Percentiles rank a stretch among this genome's conserved stretches.
phyloP scores from a whole-genome alignment of 2,888 invertebrate species.

The Synergus umbraculus region DNA sequence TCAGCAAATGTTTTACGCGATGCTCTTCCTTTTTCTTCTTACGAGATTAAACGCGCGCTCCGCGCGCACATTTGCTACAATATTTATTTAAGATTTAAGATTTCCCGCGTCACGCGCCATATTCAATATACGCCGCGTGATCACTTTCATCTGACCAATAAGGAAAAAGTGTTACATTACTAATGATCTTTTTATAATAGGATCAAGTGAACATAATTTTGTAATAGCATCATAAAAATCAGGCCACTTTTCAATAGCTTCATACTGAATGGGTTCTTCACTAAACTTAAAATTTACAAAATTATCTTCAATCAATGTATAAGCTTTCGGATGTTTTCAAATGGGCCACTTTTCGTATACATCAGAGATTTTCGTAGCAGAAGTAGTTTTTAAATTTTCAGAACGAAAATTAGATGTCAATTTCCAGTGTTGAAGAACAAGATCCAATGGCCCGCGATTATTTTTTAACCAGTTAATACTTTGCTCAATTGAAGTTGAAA shows the following conservation, averaged over 20 bases:
- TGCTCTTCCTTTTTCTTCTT: background rate
- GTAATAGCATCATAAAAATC: conserved; percentile 1
- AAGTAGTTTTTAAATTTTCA: background rate
- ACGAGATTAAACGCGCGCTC: no score
- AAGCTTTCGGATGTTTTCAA: conserved; percentile 1
- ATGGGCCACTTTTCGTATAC: conserved; percentile 21
- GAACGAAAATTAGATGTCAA: background rate
- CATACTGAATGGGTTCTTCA: background rate
- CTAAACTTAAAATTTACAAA: conserved; percentile 4
- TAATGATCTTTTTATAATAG: no score
- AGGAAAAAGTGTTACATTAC: no score
- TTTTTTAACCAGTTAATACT: conserved; percentile 51
- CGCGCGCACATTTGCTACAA: no score
- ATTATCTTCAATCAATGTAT: background rate
- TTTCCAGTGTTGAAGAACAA: conserved; percentile 23
- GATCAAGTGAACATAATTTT: conserved; percentile 9
- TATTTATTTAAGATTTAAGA: no score
- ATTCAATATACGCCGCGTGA: no score
- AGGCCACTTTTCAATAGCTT: background rate
- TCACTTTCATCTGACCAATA: no score
- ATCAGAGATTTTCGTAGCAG: background rate
- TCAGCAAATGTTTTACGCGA: background rate
- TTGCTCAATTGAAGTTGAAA: conserved; percentile 44
- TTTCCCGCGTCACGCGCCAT: no score
- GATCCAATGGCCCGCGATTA: conserved; percentile 45